Evolutionary conservation across 2,113 vertebrate genomes (phyloP).

Genomic region (Oncorhynchus clarkii): DNA sequence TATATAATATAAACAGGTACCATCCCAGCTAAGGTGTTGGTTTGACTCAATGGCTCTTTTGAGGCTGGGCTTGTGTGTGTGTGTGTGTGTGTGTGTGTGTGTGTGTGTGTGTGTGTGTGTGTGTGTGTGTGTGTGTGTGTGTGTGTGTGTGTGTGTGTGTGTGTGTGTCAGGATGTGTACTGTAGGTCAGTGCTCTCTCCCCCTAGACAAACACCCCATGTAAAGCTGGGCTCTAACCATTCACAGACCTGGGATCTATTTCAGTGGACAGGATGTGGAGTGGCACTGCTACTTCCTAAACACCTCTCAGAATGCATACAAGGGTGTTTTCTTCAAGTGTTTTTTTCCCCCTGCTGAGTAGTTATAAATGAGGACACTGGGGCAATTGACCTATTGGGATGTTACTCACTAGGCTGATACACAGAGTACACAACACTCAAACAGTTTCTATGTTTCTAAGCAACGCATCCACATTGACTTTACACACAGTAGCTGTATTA

Average conservation of each 20-base stretch:
- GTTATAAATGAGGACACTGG: neutral
- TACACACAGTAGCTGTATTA: no score
- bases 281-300: conserved; percentile 33
- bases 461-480: no score
- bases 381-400: neutral
- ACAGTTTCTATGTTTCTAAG: no score
- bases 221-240: conserved; percentile 2
- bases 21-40: conserved; percentile 36
- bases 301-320: conserved; percentile 10
- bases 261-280: conserved; percentile 37
- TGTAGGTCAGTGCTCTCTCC: neutral
- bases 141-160: fast-evolving
- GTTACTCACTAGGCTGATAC: no score
- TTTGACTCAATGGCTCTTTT: conserved; percentile 45
- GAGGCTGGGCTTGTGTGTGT: conserved; percentile 21
- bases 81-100: no score
- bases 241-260: conserved; percentile 29
- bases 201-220: conserved; percentile 26
- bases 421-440: no score
- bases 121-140: no score
- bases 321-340: conserved; percentile 16
- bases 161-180: no score
- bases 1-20: conserved; percentile 34
- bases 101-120: neutral
- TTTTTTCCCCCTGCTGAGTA: no score